These are phyloP conservation scores for Diglossa brunneiventris DNA, from an alignment of 2,113 vertebrate genomes.

Conservation along the genomic window DNA sequence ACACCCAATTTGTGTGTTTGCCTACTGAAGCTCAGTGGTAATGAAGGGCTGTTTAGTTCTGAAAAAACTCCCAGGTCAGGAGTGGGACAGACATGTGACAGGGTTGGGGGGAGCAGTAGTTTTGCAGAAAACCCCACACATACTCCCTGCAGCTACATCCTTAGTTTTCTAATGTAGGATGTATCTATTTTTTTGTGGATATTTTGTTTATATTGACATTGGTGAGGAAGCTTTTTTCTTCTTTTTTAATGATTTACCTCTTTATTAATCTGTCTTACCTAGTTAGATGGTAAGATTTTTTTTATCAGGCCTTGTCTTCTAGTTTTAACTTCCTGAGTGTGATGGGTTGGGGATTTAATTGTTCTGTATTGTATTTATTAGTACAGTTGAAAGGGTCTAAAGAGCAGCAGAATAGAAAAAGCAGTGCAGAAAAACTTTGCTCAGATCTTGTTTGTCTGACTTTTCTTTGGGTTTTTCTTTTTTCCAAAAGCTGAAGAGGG, in stretches of 20 bases:
- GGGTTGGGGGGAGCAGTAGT: not conserved
- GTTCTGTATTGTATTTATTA: not conserved
- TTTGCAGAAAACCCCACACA: not conserved
- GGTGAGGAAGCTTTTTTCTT: not conserved
- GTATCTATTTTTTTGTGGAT: not conserved
- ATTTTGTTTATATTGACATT: not conserved
- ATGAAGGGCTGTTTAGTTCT: not conserved
- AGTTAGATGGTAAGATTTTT: not conserved
- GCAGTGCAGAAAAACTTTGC: not conserved
- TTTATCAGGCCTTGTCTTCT: not conserved
- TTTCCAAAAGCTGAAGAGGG: not conserved
- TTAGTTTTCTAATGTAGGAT: not conserved
- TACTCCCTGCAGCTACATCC: not conserved
- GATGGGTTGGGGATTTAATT: not conserved
- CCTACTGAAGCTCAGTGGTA: not conserved
- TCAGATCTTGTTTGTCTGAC: not conserved
- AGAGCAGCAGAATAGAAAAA: not conserved
- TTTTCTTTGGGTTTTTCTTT: not conserved
- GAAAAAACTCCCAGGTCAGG: not conserved
- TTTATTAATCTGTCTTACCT: not conserved
- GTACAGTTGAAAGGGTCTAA: not conserved
- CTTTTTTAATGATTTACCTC: not conserved
- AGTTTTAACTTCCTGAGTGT: not conserved
- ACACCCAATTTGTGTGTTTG: not conserved
- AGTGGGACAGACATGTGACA: not conserved